Conservation (phyloP, 2,797 vertebrate genomes). For the Protosalanx chinensis region DNA sequence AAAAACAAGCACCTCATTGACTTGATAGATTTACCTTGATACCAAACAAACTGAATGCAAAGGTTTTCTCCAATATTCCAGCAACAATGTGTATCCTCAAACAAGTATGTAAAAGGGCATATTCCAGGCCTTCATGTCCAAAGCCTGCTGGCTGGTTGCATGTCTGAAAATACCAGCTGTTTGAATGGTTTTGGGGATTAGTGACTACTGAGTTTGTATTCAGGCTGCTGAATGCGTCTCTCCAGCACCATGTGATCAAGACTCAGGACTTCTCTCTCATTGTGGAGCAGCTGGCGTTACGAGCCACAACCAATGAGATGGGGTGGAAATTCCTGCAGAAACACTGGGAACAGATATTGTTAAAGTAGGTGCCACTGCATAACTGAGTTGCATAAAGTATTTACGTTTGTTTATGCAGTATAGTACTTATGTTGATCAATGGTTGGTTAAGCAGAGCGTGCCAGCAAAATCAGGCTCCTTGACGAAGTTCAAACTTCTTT, state of each 20-base stretch:
- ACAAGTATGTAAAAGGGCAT: neutral
- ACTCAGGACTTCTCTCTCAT: constrained; percentile 18
- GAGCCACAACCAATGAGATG: constrained; percentile 1
- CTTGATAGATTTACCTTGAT: neutral
- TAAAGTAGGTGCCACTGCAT: neutral
- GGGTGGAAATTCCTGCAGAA: constrained; percentile 25
- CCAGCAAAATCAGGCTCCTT: neutral
- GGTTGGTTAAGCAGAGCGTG: too few species aligned
- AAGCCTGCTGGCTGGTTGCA: neutral
- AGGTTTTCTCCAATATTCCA: neutral
- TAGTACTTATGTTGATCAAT: too few species aligned
- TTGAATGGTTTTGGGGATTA: neutral
- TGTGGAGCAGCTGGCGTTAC: constrained; percentile 16
- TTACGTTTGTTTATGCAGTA: too few species aligned
- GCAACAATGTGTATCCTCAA: neutral
- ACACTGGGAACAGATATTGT: constrained; percentile 22
- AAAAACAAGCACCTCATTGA: neutral
- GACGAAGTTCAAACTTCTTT: neutral
- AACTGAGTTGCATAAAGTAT: neutral
- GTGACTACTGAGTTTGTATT: neutral
- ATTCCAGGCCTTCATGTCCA: neutral
- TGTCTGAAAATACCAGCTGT: neutral
- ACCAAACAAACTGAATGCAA: neutral
- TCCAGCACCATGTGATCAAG: constrained; percentile 20
- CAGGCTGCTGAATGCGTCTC: constrained; percentile 25